These are phyloP conservation scores for Eulithis testata DNA, from an alignment of 2,888 invertebrate species.

Conservation along the genomic window DNA sequence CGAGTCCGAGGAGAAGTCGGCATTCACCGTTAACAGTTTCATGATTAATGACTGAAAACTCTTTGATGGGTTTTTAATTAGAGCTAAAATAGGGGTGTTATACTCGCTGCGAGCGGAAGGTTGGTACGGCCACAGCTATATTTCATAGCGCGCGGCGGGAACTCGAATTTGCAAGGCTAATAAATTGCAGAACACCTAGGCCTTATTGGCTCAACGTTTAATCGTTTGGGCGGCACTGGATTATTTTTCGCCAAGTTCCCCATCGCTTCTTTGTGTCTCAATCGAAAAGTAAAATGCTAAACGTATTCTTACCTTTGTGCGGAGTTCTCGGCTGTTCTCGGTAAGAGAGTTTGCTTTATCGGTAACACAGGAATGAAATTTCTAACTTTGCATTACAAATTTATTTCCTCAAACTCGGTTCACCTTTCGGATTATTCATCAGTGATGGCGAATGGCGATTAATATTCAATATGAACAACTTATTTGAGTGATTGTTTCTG, in stretches of 20 bases:
- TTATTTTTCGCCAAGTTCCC: slow-evolving; percentile 69
- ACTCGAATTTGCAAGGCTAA: slow-evolving; percentile 83
- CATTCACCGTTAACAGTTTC: slow-evolving; percentile 83
- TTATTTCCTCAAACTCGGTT: slow-evolving; percentile 73
- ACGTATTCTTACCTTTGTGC: slow-evolving; percentile 75
- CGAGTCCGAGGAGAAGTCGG: slow-evolving; percentile 69
- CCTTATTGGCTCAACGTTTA: slow-evolving; percentile 80
- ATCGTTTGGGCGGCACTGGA: slow-evolving; percentile 70
- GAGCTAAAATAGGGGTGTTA: slow-evolving; percentile 84
- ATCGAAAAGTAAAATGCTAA: slow-evolving; percentile 71
- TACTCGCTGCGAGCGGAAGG: slow-evolving; percentile 68
- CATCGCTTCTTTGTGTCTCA: slow-evolving; percentile 61
- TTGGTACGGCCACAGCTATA: slow-evolving; percentile 77
- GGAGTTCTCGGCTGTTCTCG: slow-evolving; percentile 41
- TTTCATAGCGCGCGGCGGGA: slow-evolving; percentile 75
- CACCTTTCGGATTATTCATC: slow-evolving; percentile 79
- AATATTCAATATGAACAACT: slow-evolving; percentile 83
- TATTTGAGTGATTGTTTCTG: slow-evolving; percentile 82
- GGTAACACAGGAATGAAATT: slow-evolving; percentile 80
- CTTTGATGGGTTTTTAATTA: slow-evolving; percentile 86
- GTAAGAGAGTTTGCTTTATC: slow-evolving; percentile 78
- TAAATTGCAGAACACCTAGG: slow-evolving; percentile 83
- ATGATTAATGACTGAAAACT: slow-evolving; percentile 85
- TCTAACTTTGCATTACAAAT: slow-evolving; percentile 84
- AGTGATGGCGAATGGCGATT: slow-evolving; percentile 81